Conservation (phyloP, 2,888 invertebrate genomes). For the Andricus curvator region DNA sequence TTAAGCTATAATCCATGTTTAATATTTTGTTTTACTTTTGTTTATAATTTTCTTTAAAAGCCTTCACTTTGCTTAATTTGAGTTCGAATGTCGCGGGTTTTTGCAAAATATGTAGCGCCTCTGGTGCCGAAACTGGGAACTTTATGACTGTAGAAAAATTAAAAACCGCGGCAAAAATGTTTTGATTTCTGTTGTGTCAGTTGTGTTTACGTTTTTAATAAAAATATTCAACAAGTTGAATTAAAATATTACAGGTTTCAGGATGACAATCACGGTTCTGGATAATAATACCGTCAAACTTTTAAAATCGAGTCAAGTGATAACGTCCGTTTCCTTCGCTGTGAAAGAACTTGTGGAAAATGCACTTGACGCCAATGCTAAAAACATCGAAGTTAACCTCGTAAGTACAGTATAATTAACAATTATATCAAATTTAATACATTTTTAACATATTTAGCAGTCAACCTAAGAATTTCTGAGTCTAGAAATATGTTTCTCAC, state of each 20-base stretch:
- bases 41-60: no score
- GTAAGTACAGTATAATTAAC: slow-evolving; percentile 64
- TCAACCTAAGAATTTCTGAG: not conserved
- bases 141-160: not conserved
- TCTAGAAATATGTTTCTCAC: not conserved
- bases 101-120: not conserved
- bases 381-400: slow-evolving; percentile 80
- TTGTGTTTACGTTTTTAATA: not conserved
- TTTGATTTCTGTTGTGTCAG: not conserved
- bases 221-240: not conserved
- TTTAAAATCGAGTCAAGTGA: slow-evolving; percentile 80
- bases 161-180: not conserved
- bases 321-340: slow-evolving; percentile 80
- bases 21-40: no score
- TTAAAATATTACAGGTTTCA: not conserved
- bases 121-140: not conserved
- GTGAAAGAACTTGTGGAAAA: slow-evolving; percentile 86
- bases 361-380: slow-evolving; percentile 84
- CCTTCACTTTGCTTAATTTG: no score
- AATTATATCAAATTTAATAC: slow-evolving; percentile 22
- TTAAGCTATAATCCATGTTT: no score
- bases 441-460: not conserved
- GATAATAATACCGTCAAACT: slow-evolving; percentile 76
- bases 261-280: slow-evolving; percentile 60
- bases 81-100: no score